phyloP scores from a whole-genome alignment of 2,888 invertebrate genomes.

The Thymelicus acteon region DNA sequence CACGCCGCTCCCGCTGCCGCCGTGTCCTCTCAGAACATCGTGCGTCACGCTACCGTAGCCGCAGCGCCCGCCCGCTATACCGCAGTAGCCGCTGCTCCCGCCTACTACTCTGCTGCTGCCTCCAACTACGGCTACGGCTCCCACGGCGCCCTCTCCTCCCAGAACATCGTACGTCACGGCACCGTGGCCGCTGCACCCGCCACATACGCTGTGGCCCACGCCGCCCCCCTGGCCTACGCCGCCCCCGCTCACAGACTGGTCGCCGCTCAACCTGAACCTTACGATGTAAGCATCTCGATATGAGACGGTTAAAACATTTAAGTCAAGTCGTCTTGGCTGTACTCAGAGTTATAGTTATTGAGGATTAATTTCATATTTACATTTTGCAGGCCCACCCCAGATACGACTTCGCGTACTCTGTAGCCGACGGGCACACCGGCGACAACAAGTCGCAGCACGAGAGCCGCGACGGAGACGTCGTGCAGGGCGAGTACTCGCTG shows the following conservation, averaged over 20 bases:
- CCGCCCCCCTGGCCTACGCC: conserved; percentile 46
- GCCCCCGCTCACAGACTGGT: conserved; percentile 40
- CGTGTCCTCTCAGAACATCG: conserved; percentile 54
- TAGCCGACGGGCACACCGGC: conserved; percentile 80
- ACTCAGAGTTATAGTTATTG: neutral
- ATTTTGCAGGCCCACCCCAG: conserved; percentile 70
- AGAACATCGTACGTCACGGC: conserved; percentile 69
- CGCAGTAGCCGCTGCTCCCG: conserved; percentile 55
- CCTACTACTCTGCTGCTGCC: conserved; percentile 55
- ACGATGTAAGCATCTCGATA: conserved; percentile 27
- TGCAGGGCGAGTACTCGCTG: conserved; percentile 78
- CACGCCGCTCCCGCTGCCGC: conserved; percentile 30
- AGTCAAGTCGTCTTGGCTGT: neutral
- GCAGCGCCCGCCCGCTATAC: neutral
- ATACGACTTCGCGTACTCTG: conserved; percentile 81
- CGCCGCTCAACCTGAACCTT: conserved; percentile 32
- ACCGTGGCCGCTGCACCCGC: conserved; percentile 45
- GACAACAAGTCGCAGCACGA: conserved; percentile 84
- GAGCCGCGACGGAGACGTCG: conserved; percentile 81
- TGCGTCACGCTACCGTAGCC: conserved; percentile 55
- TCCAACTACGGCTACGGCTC: conserved; percentile 47
- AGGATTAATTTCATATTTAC: conserved; percentile 4
- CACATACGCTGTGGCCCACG: conserved; percentile 51
- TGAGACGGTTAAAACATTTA: neutral
- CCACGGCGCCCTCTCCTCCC: conserved; percentile 68